phyloP scores from a whole-genome alignment of 2,113 vertebrate species.

The Progne subis region DNA sequence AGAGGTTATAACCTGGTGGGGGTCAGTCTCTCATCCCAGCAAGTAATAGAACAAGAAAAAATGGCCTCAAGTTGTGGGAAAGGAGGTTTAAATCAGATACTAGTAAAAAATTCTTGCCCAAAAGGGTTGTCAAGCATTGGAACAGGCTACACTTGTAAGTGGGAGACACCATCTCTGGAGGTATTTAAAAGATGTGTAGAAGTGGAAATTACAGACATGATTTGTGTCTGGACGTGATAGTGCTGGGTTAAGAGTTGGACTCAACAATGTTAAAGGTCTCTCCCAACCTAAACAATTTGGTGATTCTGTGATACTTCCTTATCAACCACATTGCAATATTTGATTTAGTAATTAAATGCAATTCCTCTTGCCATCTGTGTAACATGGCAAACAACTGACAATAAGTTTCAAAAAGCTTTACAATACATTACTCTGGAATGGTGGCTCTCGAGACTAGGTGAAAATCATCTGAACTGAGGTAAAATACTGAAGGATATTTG shows the following conservation, averaged over 20 bases:
- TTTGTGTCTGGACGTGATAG: not conserved
- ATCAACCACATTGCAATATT: not conserved
- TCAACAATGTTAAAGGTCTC: not conserved
- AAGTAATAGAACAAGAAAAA: not conserved
- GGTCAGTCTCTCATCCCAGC: not conserved
- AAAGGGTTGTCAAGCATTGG: not conserved
- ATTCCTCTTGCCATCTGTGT: conserved; percentile 26
- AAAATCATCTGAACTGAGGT: not conserved
- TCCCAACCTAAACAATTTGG: not conserved
- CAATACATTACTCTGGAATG: not conserved
- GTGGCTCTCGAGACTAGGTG: not conserved
- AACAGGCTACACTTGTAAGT: not conserved
- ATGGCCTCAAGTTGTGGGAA: not conserved
- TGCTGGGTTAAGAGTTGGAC: not conserved
- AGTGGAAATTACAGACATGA: not conserved
- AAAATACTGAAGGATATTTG: not conserved
- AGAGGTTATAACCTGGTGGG: not conserved
- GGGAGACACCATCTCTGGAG: not conserved
- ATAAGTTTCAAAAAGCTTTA: not conserved
- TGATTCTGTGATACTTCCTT: not conserved
- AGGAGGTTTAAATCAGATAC: not conserved
- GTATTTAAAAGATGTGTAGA: not conserved
- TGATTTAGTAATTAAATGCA: conserved; percentile 38
- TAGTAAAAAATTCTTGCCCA: not conserved
- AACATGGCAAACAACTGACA: not conserved